These are phyloP conservation scores for Trachemys scripta DNA, from an alignment of 2,113 vertebrate species.

Conservation along the genomic window DNA sequence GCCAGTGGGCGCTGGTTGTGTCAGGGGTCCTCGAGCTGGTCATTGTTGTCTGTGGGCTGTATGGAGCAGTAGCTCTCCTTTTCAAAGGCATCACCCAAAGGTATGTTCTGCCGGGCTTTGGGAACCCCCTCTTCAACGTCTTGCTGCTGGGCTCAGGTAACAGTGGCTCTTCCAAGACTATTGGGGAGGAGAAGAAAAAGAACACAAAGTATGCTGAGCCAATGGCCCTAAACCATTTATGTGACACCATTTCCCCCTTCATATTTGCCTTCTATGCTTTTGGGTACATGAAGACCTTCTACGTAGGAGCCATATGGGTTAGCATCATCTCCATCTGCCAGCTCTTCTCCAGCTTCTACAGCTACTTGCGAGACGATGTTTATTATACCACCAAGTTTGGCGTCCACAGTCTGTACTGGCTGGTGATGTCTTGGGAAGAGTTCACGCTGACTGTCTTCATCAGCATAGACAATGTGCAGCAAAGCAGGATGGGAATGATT, in stretches of 20 bases:
- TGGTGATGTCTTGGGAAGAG: constrained; percentile 90
- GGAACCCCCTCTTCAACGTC: constrained; percentile 90
- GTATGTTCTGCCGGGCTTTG: constrained; percentile 87
- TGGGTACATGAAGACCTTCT: constrained; percentile 82
- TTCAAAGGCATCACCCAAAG: constrained; percentile 89
- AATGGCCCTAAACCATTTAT: constrained; percentile 89
- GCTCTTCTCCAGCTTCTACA: constrained; percentile 88
- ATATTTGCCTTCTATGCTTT: constrained; percentile 90
- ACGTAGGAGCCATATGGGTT: constrained; percentile 84
- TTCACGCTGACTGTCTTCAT: constrained; percentile 78
- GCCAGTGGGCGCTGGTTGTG: constrained; percentile 84
- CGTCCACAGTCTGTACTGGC: constrained; percentile 86
- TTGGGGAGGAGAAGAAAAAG: constrained; percentile 89
- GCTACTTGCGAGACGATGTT: constrained; percentile 84
- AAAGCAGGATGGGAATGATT: constrained; percentile 79
- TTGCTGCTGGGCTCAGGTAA: constrained; percentile 85
- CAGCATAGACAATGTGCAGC: not conserved
- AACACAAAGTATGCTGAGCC: constrained; percentile 93
- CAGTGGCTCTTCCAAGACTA: constrained; percentile 75
- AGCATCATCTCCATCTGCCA: constrained; percentile 86
- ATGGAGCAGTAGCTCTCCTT: constrained; percentile 85
- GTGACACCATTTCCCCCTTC: constrained; percentile 85
- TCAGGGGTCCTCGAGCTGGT: constrained; percentile 84
- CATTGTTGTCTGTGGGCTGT: constrained; percentile 86
- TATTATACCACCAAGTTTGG: constrained; percentile 89